phyloP scores from a whole-genome alignment of 2,888 invertebrate species.

The Chymomyza caudatula region DNA sequence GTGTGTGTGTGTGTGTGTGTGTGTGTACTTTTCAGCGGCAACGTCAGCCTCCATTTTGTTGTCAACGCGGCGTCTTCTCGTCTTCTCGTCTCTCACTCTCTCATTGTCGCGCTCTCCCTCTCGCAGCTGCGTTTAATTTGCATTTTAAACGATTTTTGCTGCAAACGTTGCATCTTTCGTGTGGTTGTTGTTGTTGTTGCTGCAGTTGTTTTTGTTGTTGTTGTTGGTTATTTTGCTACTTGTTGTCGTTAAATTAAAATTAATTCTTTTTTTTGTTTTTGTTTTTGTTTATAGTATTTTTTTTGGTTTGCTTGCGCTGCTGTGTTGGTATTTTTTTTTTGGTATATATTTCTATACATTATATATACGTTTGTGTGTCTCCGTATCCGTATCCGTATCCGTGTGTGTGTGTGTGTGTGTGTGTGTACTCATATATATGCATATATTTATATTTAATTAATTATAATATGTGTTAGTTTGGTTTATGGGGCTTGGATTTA shows the following conservation, averaged over 20 bases:
- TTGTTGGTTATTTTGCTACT: slow-evolving; percentile 21
- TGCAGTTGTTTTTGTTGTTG: slow-evolving; percentile 35
- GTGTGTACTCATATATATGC: slow-evolving; percentile 21
- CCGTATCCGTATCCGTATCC: too few species aligned
- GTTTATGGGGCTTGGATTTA: slow-evolving; percentile 46
- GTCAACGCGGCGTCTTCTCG: slow-evolving; percentile 15
- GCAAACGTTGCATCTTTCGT: slow-evolving; percentile 66
- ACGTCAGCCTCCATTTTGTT: slow-evolving; percentile 16
- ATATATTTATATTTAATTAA: slow-evolving; percentile 56
- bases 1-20: slow-evolving; percentile 20
- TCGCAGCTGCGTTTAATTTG: slow-evolving; percentile 60
- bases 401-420: slow-evolving; percentile 10
- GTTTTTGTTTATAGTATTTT: slow-evolving; percentile 38
- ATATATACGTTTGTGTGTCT: slow-evolving; percentile 5
- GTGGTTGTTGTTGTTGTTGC: slow-evolving; percentile 27
- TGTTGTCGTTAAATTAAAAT: slow-evolving; percentile 64
- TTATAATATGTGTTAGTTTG: slow-evolving; percentile 50
- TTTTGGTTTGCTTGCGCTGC: slow-evolving; percentile 36
- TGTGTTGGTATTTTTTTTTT: slow-evolving; percentile 7
- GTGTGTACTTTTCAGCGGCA: slow-evolving; percentile 15
- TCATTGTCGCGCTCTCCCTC: slow-evolving; percentile 18
- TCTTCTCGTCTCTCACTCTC: too few species aligned
- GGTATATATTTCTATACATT: background rate
- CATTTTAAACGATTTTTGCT: slow-evolving; percentile 72
- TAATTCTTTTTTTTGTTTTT: slow-evolving; percentile 50